Conservation (phyloP, 2,113 vertebrate species). For the Capra hircus region DNA sequence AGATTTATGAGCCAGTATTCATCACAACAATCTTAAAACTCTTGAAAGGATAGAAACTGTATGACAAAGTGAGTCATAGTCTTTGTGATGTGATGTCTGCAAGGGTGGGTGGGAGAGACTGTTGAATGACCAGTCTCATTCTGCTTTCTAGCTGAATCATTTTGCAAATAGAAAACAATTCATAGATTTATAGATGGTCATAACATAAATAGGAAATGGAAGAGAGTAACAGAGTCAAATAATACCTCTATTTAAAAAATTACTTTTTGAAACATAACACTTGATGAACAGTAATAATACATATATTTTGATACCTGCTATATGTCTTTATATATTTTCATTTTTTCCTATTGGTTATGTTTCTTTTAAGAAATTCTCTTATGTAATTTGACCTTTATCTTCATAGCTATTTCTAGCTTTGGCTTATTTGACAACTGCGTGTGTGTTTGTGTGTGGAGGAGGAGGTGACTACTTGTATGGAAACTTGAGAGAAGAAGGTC, state of each 20-base stretch:
- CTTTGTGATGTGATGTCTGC: conserved; percentile 72
- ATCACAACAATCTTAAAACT: conserved; percentile 12
- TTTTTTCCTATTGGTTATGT: neutral
- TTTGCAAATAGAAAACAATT: conserved; percentile 60
- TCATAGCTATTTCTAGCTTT: neutral
- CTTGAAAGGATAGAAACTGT: neutral
- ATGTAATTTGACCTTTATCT: neutral
- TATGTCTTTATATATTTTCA: neutral
- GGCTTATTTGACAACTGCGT: neutral
- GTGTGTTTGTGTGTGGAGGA: neutral
- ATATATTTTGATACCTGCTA: neutral
- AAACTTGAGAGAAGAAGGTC: neutral
- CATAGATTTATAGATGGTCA: neutral
- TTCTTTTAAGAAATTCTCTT: neutral
- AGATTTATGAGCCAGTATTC: conserved; percentile 2
- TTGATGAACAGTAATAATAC: neutral
- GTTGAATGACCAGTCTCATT: conserved; percentile 11
- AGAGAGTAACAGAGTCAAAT: neutral
- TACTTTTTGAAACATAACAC: neutral
- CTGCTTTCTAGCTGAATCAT: conserved; percentile 61
- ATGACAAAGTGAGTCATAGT: conserved; percentile 50
- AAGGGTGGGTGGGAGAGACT: conserved; percentile 42
- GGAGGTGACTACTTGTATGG: neutral
- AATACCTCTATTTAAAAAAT: neutral
- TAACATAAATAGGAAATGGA: neutral